Evolutionary conservation across 2,797 vertebrate genomes (phyloP).

Genomic region (Sebastes iracundus): DNA sequence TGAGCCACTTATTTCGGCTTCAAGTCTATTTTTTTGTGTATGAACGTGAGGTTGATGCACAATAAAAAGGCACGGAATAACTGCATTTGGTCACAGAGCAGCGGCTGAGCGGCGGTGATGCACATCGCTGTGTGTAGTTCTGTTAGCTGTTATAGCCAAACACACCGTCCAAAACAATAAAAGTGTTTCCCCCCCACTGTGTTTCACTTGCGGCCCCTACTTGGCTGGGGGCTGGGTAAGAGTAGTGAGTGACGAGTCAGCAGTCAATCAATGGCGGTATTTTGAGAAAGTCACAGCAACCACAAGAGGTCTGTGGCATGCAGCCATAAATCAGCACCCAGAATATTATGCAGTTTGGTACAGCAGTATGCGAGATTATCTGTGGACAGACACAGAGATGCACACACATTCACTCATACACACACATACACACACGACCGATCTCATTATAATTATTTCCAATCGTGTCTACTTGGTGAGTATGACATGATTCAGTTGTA

Average conservation of each 20-base stretch:
- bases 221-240: background rate
- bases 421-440: background rate
- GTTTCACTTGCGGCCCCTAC: too few species aligned
- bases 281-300: background rate
- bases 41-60: background rate
- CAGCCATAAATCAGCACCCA: background rate
- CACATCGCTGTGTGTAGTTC: background rate
- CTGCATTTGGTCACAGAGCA: fast-evolving
- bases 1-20: background rate
- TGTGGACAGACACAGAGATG: background rate
- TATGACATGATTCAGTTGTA: background rate
- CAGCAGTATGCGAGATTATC: background rate
- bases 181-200: too few species aligned
- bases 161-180: background rate
- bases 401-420: background rate
- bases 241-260: background rate
- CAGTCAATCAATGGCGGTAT: background rate
- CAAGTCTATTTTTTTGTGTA: background rate
- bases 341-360: background rate
- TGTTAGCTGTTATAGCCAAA: background rate
- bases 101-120: background rate
- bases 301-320: background rate
- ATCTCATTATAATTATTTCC: too few species aligned
- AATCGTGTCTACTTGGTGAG: background rate
- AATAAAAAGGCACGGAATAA: background rate